Percentiles rank a stretch among this genome's conserved stretches.
Evolutionary conservation across 2,888 invertebrate species (phyloP).

Genomic region (Pandemis heparana): DNA sequence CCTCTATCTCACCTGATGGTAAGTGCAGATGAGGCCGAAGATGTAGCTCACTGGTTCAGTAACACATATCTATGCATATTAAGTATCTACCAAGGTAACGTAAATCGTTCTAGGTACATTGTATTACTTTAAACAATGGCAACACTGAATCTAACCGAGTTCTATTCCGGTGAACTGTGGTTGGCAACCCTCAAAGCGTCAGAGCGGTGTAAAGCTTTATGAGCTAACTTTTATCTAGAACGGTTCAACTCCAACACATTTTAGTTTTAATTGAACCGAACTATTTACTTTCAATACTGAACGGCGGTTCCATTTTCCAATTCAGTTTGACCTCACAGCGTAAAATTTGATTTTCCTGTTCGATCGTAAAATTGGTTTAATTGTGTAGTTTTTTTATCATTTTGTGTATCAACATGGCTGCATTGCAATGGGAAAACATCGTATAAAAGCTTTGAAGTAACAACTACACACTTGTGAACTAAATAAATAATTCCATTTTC

Average conservation of each 20-base stretch:
- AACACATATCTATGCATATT: too few species aligned
- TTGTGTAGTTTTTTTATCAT: background rate
- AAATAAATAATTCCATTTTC: too few species aligned
- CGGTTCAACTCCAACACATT: conserved; percentile 15
- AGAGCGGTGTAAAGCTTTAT: conserved; percentile 1
- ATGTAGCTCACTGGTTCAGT: too few species aligned
- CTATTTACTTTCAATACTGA: background rate
- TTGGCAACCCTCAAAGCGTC: conserved; percentile 7
- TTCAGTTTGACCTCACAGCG: background rate
- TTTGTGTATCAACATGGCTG: background rate
- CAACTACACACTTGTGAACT: too few species aligned
- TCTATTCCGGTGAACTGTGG: conserved; percentile 9
- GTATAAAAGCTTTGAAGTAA: background rate
- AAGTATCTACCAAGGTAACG: background rate
- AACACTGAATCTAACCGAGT: conserved; percentile 8
- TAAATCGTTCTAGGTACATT: background rate
- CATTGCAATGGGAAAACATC: background rate
- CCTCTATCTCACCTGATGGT: too few species aligned
- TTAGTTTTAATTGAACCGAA: conserved; percentile 17
- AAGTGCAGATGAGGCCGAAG: too few species aligned
- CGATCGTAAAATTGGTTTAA: background rate
- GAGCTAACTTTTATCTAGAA: conserved; percentile 20
- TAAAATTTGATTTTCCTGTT: background rate
- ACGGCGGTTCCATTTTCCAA: conserved; percentile 1
- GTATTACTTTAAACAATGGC: background rate